A percentile compares a stretch with the other conserved stretches of the same genome.
Evolutionary conservation across 2,797 vertebrate species (phyloP).

Genomic region (Megaceryle alcyon): DNA sequence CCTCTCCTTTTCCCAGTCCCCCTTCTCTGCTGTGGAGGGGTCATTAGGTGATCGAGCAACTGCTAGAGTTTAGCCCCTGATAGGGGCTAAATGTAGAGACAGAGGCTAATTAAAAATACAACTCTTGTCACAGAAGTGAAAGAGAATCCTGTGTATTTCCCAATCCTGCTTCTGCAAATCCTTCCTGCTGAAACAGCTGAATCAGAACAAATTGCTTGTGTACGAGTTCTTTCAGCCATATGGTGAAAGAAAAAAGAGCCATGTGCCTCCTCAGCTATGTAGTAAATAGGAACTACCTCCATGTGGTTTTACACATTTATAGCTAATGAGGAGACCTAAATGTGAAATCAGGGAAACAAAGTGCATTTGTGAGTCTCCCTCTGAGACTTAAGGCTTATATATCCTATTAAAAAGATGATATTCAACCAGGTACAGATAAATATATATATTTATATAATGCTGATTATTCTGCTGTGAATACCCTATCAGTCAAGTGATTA

Average conservation of each 20-base stretch:
- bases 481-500: background rate
- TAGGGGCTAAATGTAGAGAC: background rate
- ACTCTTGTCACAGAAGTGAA: slow-evolving; percentile 64
- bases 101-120: slow-evolving; percentile 56
- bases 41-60: background rate
- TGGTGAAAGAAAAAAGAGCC: slow-evolving; percentile 2
- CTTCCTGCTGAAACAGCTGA: slow-evolving; percentile 64
- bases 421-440: background rate
- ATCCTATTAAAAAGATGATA: background rate
- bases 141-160: slow-evolving; percentile 58
- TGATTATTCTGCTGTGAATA: background rate
- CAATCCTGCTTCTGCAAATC: slow-evolving; percentile 62
- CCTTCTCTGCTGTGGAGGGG: background rate
- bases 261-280: background rate
- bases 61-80: background rate
- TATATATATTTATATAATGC: background rate
- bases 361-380: background rate
- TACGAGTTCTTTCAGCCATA: slow-evolving; percentile 31
- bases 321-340: background rate
- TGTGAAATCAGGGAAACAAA: background rate
- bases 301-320: slow-evolving; percentile 5
- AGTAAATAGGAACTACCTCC: slow-evolving; percentile 52
- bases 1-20: background rate
- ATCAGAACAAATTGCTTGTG: slow-evolving; percentile 49
- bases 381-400: background rate